Evolutionary conservation across 2,888 invertebrate species (phyloP).

Genomic region (Stegophylla sp.): DNA sequence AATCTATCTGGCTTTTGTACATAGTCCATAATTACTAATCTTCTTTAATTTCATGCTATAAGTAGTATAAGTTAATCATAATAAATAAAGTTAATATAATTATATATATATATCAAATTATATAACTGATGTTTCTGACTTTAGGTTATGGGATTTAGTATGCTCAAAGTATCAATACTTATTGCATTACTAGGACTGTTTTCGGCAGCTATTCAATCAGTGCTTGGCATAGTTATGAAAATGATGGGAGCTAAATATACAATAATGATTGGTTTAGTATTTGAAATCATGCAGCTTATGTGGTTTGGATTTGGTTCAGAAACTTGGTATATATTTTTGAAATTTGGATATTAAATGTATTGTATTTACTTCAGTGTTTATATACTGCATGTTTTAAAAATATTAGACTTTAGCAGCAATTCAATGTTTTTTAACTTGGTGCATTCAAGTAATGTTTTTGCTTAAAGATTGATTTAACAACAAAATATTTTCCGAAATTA

Average conservation of each 20-base stretch:
- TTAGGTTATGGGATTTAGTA: slow-evolving; percentile 90
- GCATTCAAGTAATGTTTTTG: no score
- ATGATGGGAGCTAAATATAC: slow-evolving; percentile 94
- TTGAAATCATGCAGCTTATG: slow-evolving; percentile 95
- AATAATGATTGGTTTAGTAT: slow-evolving; percentile 93
- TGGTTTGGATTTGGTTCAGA: slow-evolving; percentile 97
- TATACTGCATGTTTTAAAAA: no score
- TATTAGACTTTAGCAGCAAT: no score
- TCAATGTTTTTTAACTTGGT: no score
- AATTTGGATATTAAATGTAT: slow-evolving; percentile 46
- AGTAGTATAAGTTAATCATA: no score
- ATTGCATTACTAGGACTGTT: slow-evolving; percentile 96
- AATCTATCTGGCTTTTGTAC: no score
- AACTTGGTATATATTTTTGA: slow-evolving; percentile 74
- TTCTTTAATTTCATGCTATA: no score
- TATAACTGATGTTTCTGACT: slow-evolving; percentile 50
- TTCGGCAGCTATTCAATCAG: slow-evolving; percentile 93
- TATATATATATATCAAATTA: not conserved
- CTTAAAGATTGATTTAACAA: no score
- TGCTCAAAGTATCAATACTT: slow-evolving; percentile 94
- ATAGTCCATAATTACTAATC: no score
- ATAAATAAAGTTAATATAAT: no score
- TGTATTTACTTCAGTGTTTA: no score
- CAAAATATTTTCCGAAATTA: no score
- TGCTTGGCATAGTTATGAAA: slow-evolving; percentile 82